A percentile compares a stretch with the other conserved stretches of the same genome.
These are phyloP conservation scores for Neotoxoptera formosana DNA, from an alignment of 1,140 invertebrate genomes.

Conservation along the genomic window DNA sequence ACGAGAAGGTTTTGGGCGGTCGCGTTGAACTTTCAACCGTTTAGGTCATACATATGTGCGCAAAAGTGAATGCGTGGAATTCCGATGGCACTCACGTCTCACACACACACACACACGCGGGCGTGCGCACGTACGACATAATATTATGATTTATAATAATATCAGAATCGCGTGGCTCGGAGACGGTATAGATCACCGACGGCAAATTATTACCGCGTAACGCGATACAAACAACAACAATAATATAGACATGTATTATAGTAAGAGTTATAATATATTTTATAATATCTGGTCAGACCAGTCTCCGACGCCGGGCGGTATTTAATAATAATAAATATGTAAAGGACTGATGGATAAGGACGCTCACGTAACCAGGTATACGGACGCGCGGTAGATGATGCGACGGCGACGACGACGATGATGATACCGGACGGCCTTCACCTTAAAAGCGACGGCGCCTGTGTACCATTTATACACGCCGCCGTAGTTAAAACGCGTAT, in stretches of 20 bases:
- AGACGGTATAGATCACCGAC: conserved; percentile 42
- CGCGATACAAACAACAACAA: not conserved
- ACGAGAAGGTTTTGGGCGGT: conserved; percentile 8
- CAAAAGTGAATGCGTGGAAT: not conserved
- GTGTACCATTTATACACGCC: not conserved
- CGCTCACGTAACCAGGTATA: conserved; percentile 41
- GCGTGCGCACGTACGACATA: not conserved
- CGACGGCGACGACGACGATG: not conserved
- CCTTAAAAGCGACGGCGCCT: conserved; percentile 50
- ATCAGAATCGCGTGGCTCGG: not conserved
- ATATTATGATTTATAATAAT: conserved; percentile 19
- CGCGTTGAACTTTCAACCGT: conserved; percentile 22
- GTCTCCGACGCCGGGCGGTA: not conserved
- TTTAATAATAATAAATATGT: not conserved
- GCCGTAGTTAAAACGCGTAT: not conserved
- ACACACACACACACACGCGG: too few relatives aligned
- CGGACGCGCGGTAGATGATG: not conserved
- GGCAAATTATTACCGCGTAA: not conserved
- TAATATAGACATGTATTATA: too few relatives aligned
- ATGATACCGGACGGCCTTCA: conserved; percentile 56
- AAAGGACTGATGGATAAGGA: conserved; percentile 32
- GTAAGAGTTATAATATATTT: not conserved
- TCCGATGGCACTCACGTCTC: not conserved
- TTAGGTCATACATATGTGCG: conserved; percentile 7
- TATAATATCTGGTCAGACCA: not conserved